Evolutionary conservation across 2,888 invertebrate species (phyloP).

Genomic region (Ptychoptera albimana): DNA sequence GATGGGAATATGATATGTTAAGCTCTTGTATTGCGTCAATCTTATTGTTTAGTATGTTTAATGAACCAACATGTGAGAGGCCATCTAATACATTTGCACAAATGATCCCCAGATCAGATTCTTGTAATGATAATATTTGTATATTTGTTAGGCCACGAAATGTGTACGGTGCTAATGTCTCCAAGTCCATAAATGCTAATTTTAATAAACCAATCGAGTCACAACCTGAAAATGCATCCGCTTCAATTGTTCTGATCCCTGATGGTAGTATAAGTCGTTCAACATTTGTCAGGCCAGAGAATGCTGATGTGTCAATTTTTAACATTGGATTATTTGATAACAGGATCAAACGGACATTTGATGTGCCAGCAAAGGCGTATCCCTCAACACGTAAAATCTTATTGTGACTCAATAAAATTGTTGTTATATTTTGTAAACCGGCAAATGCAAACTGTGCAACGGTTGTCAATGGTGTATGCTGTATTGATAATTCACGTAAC

Average conservation of each 20-base stretch:
- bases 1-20: constrained; percentile 51
- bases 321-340: constrained; percentile 73
- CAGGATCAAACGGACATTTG: constrained; percentile 64
- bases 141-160: constrained; percentile 65
- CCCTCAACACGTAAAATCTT: constrained; percentile 53
- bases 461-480: constrained; percentile 66
- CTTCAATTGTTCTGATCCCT: constrained; percentile 57
- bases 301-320: constrained; percentile 64
- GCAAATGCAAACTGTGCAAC: constrained; percentile 76
- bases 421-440: constrained; percentile 63
- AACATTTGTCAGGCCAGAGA: constrained; percentile 69
- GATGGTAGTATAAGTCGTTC: constrained; percentile 70
- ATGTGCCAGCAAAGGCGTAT: constrained; percentile 76
- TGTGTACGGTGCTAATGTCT: constrained; percentile 49
- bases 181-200: constrained; percentile 69
- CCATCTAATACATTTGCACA: constrained; percentile 62
- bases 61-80: constrained; percentile 48
- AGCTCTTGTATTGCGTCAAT: constrained; percentile 67
- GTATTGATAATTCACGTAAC: constrained; percentile 65
- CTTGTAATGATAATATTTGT: constrained; percentile 58
- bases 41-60: constrained; percentile 71
- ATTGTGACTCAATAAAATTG: constrained; percentile 51
- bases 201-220: constrained; percentile 70
- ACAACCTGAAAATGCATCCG: constrained; percentile 65
- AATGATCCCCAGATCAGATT: constrained; percentile 65